Conservation (phyloP, 2,113 vertebrate species). For the Theristicus caerulescens region DNA sequence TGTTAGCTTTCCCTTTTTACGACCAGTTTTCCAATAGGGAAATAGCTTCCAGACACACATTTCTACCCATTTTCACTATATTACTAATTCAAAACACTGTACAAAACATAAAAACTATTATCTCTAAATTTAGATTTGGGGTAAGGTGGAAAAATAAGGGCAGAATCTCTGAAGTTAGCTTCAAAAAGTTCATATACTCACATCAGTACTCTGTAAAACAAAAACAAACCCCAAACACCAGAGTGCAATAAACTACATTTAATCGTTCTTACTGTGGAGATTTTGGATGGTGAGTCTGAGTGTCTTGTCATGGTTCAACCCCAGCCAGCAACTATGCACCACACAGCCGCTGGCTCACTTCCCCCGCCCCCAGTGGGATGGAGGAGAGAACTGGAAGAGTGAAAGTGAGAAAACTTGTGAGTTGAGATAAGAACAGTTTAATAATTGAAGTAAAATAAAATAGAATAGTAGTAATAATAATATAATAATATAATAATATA, state of each 20-base stretch:
- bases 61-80: not conserved
- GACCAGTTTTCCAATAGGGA: not conserved
- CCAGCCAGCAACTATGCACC: too few species aligned
- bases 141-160: not conserved
- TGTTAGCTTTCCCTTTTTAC: not conserved
- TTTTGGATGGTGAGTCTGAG: not conserved
- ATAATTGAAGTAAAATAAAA: too few species aligned
- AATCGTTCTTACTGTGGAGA: not conserved
- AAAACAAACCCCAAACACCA: not conserved
- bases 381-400: too few species aligned
- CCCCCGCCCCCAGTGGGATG: too few species aligned
- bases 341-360: too few species aligned
- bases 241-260: not conserved
- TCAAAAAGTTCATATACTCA: not conserved
- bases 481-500: too few species aligned
- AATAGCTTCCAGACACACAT: not conserved
- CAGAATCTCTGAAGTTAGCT: slow-evolving; percentile 27
- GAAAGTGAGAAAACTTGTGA: too few species aligned
- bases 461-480: too few species aligned
- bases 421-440: too few species aligned
- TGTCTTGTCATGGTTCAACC: not conserved
- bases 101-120: slow-evolving; percentile 14
- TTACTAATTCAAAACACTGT: not conserved
- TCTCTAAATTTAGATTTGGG: not conserved
- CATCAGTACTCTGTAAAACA: not conserved